These are phyloP conservation scores for Lethenteron reissneri DNA, from an alignment of 2,113 vertebrate genomes.

Conservation along the genomic window DNA sequence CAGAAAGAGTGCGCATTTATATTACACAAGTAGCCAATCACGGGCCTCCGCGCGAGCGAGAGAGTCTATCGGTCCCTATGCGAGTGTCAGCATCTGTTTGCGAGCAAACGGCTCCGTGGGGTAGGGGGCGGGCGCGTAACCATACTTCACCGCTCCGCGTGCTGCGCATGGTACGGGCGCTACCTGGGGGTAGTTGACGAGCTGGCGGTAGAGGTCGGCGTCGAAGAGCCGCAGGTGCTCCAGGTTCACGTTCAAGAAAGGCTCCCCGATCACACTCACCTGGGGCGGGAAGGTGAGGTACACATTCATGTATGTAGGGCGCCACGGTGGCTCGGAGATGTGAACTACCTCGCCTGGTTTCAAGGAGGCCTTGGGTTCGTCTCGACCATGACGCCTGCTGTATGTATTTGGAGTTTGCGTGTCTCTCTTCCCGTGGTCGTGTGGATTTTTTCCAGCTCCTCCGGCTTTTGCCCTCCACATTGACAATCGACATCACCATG, in stretches of 20 bases:
- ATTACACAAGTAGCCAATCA: too few relatives aligned
- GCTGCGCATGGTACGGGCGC: constrained; percentile 10
- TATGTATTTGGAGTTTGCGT: not conserved
- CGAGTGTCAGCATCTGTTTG: not conserved
- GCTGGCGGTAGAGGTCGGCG: constrained; percentile 66
- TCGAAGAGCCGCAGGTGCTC: constrained; percentile 62
- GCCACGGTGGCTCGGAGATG: not conserved
- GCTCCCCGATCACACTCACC: constrained; percentile 81
- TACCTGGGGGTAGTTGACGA: constrained; percentile 87
- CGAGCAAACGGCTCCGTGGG: not conserved
- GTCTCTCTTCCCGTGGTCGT: not conserved
- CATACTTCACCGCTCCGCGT: not conserved
- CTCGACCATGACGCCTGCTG: not conserved
- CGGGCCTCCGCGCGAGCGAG: not conserved
- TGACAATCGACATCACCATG: too few relatives aligned
- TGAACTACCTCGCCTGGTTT: not conserved
- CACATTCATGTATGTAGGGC: not conserved
- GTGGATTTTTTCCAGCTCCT: not conserved
- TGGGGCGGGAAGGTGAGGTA: constrained; percentile 17
- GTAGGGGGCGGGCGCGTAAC: not conserved
- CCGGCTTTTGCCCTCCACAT: not conserved
- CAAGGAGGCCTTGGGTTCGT: not conserved
- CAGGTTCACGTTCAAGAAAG: constrained; percentile 74
- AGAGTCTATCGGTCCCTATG: not conserved
- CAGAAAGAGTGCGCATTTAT: too few relatives aligned